These are phyloP conservation scores for Crypturellus tataupa DNA, from an alignment of 2,797 vertebrate genomes.

Conservation along the genomic window DNA sequence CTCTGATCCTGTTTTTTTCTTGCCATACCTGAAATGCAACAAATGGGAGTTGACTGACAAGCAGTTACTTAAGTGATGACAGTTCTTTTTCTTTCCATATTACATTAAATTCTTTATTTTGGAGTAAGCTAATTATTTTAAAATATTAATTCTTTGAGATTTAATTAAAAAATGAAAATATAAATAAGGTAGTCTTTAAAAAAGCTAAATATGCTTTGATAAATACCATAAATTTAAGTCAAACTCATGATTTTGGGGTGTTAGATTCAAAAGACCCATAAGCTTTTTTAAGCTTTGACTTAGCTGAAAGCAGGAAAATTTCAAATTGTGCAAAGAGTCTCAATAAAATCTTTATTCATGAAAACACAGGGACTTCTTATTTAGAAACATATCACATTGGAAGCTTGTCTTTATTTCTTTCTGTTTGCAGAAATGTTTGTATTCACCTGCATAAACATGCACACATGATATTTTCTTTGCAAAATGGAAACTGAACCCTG, in stretches of 20 bases:
- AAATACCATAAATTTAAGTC: neutral
- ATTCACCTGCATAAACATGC: neutral
- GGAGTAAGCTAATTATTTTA: neutral
- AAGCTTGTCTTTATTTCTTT: neutral
- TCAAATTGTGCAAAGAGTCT: neutral
- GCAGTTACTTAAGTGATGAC: neutral
- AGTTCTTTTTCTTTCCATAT: neutral
- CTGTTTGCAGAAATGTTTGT: neutral
- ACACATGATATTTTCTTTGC: neutral
- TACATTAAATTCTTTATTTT: neutral
- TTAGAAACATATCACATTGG: rapidly evolving
- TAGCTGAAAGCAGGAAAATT: neutral
- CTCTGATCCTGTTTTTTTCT: neutral
- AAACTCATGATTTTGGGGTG: neutral
- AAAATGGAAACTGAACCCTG: neutral
- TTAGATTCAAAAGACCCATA: neutral
- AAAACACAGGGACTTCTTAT: neutral
- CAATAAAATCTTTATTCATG: neutral
- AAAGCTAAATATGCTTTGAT: neutral
- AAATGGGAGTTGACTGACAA: neutral
- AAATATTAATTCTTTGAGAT: neutral
- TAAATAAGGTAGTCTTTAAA: neutral
- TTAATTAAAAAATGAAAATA: neutral
- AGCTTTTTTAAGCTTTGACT: neutral
- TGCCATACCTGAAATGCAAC: neutral